A percentile compares a stretch with the other conserved stretches of the same genome.
Conservation (phyloP, 2,113 vertebrate genomes). For the Tachuris rubrigastra region DNA sequence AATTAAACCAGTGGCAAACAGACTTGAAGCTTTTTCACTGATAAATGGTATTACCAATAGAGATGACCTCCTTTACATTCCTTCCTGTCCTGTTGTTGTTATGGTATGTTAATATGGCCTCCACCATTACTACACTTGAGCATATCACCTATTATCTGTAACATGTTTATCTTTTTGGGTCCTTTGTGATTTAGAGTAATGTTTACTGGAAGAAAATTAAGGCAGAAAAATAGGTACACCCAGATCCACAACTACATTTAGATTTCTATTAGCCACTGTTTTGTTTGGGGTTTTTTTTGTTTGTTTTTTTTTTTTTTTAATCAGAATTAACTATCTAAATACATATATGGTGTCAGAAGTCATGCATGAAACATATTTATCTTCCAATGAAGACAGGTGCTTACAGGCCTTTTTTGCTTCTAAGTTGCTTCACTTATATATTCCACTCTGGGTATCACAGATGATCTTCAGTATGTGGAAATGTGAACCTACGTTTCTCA, state of each 20-base stretch:
- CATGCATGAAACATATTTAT: background rate
- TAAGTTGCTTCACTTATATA: background rate
- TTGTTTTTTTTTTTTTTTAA: background rate
- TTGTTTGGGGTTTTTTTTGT: no score
- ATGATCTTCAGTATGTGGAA: background rate
- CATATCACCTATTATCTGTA: background rate
- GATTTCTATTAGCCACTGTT: background rate
- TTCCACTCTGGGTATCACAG: background rate
- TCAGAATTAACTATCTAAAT: background rate
- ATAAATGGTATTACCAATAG: background rate
- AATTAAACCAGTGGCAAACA: background rate
- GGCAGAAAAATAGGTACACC: background rate
- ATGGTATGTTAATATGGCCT: background rate
- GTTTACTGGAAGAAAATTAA: background rate
- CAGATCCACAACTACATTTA: background rate
- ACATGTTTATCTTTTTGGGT: rapidly evolving
- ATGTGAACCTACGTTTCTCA: background rate
- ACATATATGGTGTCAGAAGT: background rate
- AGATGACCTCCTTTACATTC: background rate
- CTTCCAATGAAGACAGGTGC: background rate
- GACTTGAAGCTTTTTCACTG: background rate
- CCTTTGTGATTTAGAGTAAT: background rate
- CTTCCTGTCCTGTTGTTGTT: background rate
- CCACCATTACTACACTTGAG: background rate
- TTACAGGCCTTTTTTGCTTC: background rate